Conservation (phyloP, 2,113 vertebrate species). For the Rattus rattus region DNA sequence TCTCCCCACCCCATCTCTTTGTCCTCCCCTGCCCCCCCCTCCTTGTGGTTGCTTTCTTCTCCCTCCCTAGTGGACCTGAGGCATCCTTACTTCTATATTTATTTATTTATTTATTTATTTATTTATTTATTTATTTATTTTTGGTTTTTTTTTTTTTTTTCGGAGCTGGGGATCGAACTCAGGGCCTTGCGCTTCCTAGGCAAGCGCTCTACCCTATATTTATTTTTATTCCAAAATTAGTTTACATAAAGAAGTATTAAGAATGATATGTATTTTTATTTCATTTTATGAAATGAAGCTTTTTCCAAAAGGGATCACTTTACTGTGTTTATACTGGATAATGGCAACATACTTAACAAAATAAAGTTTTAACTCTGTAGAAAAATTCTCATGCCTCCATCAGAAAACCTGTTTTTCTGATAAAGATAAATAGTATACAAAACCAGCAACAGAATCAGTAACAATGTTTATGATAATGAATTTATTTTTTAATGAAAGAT, state of each 20-base stretch:
- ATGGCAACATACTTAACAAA: background rate
- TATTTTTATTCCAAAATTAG: background rate
- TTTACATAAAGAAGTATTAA: background rate
- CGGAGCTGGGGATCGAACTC: too few relatives aligned
- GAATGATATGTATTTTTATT: background rate
- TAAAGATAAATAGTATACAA: background rate
- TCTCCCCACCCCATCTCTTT: too few relatives aligned
- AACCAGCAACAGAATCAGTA: background rate
- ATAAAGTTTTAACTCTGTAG: background rate
- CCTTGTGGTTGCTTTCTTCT: too few relatives aligned
- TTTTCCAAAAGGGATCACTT: background rate
- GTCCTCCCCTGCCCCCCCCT: too few relatives aligned
- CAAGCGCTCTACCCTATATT: too few relatives aligned
- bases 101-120: too few relatives aligned
- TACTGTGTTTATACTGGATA: background rate
- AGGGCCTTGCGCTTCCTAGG: too few relatives aligned
- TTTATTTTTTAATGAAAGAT: background rate
- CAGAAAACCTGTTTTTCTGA: background rate
- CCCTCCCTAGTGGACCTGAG: too few relatives aligned
- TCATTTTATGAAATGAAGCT: background rate
- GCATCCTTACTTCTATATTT: background rate
- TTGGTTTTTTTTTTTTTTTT: too few relatives aligned
- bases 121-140: too few relatives aligned
- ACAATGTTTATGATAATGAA: background rate
- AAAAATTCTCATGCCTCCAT: background rate